These are phyloP conservation scores for Peromyscus aztecus DNA, from an alignment of 2,797 vertebrate species.

Conservation along the genomic window DNA sequence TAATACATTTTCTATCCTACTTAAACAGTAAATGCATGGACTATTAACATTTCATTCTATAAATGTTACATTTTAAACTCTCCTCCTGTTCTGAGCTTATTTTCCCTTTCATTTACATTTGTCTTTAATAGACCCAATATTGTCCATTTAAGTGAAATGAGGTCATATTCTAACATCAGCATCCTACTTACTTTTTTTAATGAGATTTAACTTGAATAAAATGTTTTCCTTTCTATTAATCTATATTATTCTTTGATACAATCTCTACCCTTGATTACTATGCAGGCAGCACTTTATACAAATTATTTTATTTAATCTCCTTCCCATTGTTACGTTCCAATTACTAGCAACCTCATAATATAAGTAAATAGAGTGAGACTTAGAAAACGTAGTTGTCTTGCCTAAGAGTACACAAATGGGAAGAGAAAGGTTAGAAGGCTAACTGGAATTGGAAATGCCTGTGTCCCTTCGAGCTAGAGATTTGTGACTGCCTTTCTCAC, in stretches of 20 bases:
- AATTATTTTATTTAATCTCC: neutral
- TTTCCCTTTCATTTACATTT: neutral
- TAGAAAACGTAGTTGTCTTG: neutral
- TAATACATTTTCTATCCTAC: neutral
- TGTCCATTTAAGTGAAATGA: constrained; percentile 1
- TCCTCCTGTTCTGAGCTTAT: neutral
- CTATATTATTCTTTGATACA: neutral
- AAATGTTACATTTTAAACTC: neutral
- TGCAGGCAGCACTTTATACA: neutral
- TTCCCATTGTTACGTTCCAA: neutral
- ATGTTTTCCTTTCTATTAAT: neutral
- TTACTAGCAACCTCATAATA: neutral
- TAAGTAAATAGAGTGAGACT: neutral
- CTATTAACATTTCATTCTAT: neutral
- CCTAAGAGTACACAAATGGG: neutral
- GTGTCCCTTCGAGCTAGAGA: neutral
- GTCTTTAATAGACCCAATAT: neutral
- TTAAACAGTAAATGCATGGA: neutral
- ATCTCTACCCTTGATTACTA: neutral
- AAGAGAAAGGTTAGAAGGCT: neutral
- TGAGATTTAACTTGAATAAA: constrained; percentile 19
- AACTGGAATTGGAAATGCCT: neutral
- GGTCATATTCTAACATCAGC: neutral
- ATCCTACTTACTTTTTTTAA: neutral
- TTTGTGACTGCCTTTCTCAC: neutral